These are phyloP conservation scores for Cosmopolites sordidus DNA, from an alignment of 2,888 invertebrate species.

Conservation along the genomic window DNA sequence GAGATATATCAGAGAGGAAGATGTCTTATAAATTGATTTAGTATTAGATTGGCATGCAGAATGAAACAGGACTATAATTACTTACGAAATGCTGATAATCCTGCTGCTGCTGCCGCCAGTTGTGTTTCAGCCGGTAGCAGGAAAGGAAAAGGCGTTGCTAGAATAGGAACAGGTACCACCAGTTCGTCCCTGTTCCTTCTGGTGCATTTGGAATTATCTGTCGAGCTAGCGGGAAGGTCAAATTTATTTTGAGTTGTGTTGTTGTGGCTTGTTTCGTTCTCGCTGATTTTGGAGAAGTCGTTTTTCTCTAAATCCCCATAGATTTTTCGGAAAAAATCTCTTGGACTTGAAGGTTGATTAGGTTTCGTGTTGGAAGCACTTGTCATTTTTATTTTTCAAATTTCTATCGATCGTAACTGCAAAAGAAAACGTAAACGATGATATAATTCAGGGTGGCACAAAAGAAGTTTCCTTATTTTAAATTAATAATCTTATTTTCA, in stretches of 20 bases:
- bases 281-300: neutral
- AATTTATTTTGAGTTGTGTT: neutral
- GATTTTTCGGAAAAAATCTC: conserved; percentile 74
- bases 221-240: neutral
- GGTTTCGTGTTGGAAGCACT: conserved; percentile 27
- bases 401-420: too few species aligned
- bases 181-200: conserved; percentile 29
- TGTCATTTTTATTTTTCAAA: neutral
- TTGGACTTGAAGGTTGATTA: conserved; percentile 65
- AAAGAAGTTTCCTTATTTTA: too few species aligned
- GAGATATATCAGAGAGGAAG: too few species aligned
- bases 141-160: conserved; percentile 44
- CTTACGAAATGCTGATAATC: conserved; percentile 54
- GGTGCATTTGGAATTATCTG: neutral
- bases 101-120: conserved; percentile 55
- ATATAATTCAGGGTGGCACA: too few species aligned
- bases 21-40: too few species aligned
- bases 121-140: conserved; percentile 37
- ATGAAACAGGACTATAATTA: conserved; percentile 23
- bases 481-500: too few species aligned
- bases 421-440: too few species aligned
- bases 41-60: too few species aligned
- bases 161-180: conserved; percentile 43
- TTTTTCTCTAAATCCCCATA: conserved; percentile 68
- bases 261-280: neutral